Evolutionary conservation across 1,140 invertebrate species (phyloP).

Genomic region (Dendroctonus valens): DNA sequence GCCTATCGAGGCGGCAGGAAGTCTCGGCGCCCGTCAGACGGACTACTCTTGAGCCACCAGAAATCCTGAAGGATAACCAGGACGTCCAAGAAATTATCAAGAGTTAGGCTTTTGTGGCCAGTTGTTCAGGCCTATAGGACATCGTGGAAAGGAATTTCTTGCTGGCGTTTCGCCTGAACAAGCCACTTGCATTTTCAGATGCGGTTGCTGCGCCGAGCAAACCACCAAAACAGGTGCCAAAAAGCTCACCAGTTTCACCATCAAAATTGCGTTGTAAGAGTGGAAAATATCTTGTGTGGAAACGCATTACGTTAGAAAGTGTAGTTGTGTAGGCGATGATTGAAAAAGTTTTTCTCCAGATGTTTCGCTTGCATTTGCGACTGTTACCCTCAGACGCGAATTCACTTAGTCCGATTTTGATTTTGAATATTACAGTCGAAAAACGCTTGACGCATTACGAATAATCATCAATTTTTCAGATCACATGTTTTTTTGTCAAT

Average conservation of each 20-base stretch:
- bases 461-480: no score
- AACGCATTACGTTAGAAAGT: no score
- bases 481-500: no score
- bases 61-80: conserved; percentile 19
- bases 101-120: background rate
- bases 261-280: no score
- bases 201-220: background rate
- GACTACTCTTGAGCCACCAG: conserved; percentile 20
- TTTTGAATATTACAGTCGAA: no score
- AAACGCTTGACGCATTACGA: no score
- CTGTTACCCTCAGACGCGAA: background rate
- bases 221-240: background rate
- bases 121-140: no score
- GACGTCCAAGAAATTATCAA: background rate
- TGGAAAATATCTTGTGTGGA: background rate
- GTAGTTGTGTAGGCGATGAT: no score
- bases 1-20: conserved; percentile 22
- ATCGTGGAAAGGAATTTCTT: no score
- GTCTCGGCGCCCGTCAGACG: conserved; percentile 28
- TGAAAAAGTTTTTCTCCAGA: background rate
- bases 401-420: no score
- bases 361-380: background rate
- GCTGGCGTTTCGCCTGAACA: no score
- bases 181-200: no score
- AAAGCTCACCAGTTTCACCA: background rate